A percentile compares a stretch with the other conserved stretches of the same genome.
Conservation (phyloP, 1,140 invertebrate genomes). For the Megalopta genalis region DNA sequence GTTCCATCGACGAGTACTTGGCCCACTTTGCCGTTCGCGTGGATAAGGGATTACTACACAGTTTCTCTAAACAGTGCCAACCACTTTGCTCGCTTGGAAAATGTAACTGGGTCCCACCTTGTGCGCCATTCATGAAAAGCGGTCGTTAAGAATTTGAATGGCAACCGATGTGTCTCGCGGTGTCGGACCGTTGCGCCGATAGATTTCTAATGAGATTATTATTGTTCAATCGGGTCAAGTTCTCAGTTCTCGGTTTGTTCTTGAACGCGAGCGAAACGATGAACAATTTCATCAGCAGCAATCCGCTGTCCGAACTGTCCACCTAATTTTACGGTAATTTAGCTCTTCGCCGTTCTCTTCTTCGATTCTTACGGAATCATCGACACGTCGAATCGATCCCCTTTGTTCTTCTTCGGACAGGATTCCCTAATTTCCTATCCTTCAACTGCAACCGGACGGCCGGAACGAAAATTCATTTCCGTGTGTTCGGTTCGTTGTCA, state of each 20-base stretch:
- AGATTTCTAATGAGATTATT: constrained; percentile 10
- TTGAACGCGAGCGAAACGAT: too few relatives aligned
- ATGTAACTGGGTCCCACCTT: constrained; percentile 54
- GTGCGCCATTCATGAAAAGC: constrained; percentile 32
- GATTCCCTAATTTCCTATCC: constrained; percentile 62
- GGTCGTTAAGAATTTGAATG: constrained; percentile 51
- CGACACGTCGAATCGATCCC: not conserved
- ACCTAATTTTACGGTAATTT: not conserved
- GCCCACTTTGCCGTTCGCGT: constrained; percentile 70
- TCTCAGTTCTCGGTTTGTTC: not conserved
- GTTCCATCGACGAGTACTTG: constrained; percentile 72
- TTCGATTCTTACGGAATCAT: not conserved
- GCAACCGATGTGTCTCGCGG: constrained; percentile 1
- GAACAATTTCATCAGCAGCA: not conserved
- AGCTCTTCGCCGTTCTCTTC: not conserved
- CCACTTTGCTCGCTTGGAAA: constrained; percentile 44
- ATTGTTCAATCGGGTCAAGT: not conserved
- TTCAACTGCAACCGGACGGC: constrained; percentile 53
- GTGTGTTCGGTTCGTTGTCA: constrained; percentile 31
- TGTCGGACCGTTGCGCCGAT: not conserved
- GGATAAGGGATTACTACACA: constrained; percentile 71
- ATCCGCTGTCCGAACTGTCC: not conserved
- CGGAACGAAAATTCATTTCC: constrained; percentile 54
- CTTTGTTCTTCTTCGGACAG: not conserved
- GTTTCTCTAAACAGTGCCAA: constrained; percentile 67